Base-by-base conservation (phyloP, 2,797 vertebrate genomes). In the Chaetodon trifasciatus region DNA sequence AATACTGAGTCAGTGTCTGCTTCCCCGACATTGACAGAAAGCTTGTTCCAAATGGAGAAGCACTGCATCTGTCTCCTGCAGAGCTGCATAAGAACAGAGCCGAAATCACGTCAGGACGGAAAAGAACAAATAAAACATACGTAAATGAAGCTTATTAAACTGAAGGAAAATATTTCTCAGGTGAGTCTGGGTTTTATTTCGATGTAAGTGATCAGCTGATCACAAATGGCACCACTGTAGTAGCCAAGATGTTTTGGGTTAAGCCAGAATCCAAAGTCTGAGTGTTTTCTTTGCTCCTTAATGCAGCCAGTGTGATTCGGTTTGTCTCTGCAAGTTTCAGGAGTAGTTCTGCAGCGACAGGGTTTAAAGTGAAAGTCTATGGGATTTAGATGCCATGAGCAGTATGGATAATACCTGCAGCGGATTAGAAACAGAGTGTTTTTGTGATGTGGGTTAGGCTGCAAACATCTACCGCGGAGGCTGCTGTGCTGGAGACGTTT, bases 1-100 rank as follows among this genome's bases (percentile, higher is more conserved):
- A 80, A 62, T 28, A 66, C 68, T 60, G 68, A 83, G 52, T 72
- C 70, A 53, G 53, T 56, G 19, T 69, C 60, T 81, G 79, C 70
- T 55, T 70, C 60, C 1, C 58, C 75, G 76, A 82, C 70, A 64
- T 17, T 37, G 64, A 74, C 56, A 46, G 32, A 52, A 64, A 67
- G 42, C 70, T 64, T 44, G 50, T 77, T 84, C 55, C 39, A 66
- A 63, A 49, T 55, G 65, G 44, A 69, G 42, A 72, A 60, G 35
- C 69, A 73, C 28, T 37, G 50, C 6, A 35, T 46, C 44, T 37
- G 63, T 57, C 52, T 79, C 60, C 64, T 70, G 15, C 42, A 66
- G 44, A 56, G 2, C 37, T 64, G 67, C 23, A 13, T 4, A 21
- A 49, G n/a, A 57, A 7, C 47, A 19, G 6, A 3, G n/a, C 37